Evolutionary conservation across 2,113 vertebrate species (phyloP), one percentile per base, ranked within the genome.

Genomic region (Datnioides undecimradiatus): DNA sequence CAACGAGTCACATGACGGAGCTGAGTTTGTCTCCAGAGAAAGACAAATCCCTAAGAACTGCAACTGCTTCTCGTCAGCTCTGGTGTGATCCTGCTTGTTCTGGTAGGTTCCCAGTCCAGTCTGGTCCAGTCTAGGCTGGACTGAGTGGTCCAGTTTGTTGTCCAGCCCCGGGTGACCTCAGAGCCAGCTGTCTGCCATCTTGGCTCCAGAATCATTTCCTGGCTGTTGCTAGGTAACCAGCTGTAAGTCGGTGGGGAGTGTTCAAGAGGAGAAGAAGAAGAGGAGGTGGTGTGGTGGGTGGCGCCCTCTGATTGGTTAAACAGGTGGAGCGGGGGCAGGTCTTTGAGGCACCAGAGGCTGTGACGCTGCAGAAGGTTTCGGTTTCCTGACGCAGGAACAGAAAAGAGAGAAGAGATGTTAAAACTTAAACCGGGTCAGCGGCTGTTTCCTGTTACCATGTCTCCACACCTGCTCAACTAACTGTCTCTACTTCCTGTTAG

Each of bases 311-410:
- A 78, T 66, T 73, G 76, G 90, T 83, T 95, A 94, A 67, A 94
- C 86, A 10, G 95, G 94, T 4, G 94, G 94, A 3, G 90, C 76
- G 1, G 95, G 95, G 51, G 94, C 93, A 7, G 93, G 81, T 95
- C 95, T 94, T 85, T 93, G 95, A 94, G 94, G 95, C 92, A 94
- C 79, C 59, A 93, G 90, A 65, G 90, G 90, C 62, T 93, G 89
- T 12, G 84, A 73, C 8, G 84, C 83, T 87, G 91, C 73, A 49
- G 88, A 66, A 10, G 88, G 89, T 89, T 93, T 93, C 2, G 93
- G 93, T 88, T 94, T 94, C n/a, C 87, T 90, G 64, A 49, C n/a
- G 11, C 51, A 38, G 21, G 51, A 40, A 63, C 11, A 51, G 29
- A 82, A 34, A 52, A 17, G 9, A 2, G n/a, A n/a, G n/a, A 48